Evolutionary conservation across 1,140 invertebrate species (phyloP).

Genomic region (Neodiprion fabricii): DNA sequence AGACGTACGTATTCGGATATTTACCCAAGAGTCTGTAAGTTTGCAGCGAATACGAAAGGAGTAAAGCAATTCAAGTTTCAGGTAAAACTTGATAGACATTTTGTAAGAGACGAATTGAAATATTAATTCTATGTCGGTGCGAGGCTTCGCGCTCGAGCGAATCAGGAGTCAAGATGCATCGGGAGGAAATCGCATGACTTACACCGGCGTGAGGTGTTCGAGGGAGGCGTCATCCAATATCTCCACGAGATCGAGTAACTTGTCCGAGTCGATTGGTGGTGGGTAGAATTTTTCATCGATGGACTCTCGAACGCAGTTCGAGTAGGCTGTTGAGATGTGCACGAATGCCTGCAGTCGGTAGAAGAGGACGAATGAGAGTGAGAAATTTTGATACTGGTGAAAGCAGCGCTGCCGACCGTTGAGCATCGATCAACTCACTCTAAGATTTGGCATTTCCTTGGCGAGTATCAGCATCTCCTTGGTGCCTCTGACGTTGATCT

Average conservation of each 20-base stretch:
- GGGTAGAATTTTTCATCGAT: constrained; percentile 70
- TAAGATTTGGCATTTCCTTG: constrained; percentile 70
- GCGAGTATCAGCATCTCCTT: constrained; percentile 66
- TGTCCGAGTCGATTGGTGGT: constrained; percentile 55
- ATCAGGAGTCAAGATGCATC: not conserved
- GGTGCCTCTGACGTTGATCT: constrained; percentile 69
- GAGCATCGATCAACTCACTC: constrained; percentile 56
- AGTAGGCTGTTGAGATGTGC: constrained; percentile 73
- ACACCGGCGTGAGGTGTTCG: constrained; percentile 53
- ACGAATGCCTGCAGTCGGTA: constrained; percentile 45
- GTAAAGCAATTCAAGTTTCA: not conserved
- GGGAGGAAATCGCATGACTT: constrained; percentile 30
- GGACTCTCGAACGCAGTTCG: constrained; percentile 66
- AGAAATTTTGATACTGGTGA: no score
- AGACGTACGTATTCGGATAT: constrained; percentile 88
- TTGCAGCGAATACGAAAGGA: not conserved
- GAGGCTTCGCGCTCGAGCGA: not conserved
- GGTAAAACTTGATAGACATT: not conserved
- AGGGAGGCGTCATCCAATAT: constrained; percentile 52
- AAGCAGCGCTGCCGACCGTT: not conserved
- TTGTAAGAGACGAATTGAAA: constrained; percentile 13
- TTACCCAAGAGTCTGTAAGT: constrained; percentile 69
- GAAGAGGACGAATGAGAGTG: no score
- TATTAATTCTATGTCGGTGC: not conserved
- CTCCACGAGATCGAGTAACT: constrained; percentile 56